Base-by-base conservation (phyloP, 2,113 vertebrate species). In the Pluvialis apricaria region DNA sequence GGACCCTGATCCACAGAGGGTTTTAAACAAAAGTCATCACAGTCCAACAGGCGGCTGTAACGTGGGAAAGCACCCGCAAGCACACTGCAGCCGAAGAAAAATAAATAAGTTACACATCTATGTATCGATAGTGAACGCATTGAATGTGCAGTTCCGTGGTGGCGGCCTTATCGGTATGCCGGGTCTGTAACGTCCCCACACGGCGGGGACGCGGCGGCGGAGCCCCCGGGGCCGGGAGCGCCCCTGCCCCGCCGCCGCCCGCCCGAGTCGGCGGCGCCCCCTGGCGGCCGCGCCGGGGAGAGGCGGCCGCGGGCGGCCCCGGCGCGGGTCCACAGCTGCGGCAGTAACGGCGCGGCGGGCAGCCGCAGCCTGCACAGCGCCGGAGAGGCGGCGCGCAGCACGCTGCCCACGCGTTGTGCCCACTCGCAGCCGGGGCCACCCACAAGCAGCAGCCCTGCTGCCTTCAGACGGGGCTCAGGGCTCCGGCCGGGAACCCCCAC, bases 21-120 rank as follows among this genome's bases (percentile, higher is more conserved):
- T 20, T n/a, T 26, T 1, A 3, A 13, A 32, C 32, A 2, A 1
- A 22, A 34, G 6, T 6, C 51, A 12, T 0, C 16, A 1, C 25
- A 3, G 42, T 0, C 65, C 65, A 6, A 2, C 17, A 9, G 3
- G 32, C 28, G 13, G 66, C 49, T 10, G 42, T 2, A 4, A 11
- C 0, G 40, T 1, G 29, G 26, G 31, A 6, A 13, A 34, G 32
- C 20, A 19, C n/a, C 88, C 36, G 31, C 31, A 12, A 4, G 26
- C 8, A 2, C 0, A 4, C 32, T 2, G 32, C 65, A 15, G 40
- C 40, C 40, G 25, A 26, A 38, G 13, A 18, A 29, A 36, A 24
- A 25, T 25, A 16, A 10, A 21, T 51, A 16, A 13, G 14, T 6
- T 5, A 40, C 44, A 25, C 24, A 13, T 5, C 14, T 8, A 3